Base-by-base conservation (phyloP, 2,113 vertebrate species). In the Ariopsis seemanni region DNA sequence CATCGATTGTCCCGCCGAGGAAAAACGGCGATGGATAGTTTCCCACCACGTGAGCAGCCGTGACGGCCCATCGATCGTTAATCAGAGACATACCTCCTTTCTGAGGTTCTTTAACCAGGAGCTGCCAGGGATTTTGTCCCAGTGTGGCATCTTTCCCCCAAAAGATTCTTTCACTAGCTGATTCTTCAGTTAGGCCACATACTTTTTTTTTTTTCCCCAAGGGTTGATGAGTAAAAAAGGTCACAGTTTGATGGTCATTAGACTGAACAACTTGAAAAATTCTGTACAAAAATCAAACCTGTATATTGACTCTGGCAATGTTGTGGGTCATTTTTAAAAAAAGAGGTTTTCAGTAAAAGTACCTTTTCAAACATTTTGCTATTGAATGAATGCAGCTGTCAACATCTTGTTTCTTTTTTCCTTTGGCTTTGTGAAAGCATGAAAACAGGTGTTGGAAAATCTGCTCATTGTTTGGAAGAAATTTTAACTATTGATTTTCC, bases 81-180 rank as follows among this genome's bases (percentile, higher is more conserved):
- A 99, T 96, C 58, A 99, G 93, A 0, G 96, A 95, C 0, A 97
- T 97, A 0, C 96, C 97, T 0, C 95, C 96, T 55, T 93, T 89
- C 0, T 86, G 91, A 15, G 1, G 0, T 0, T 0, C 89, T 90
- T 1, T 85, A 53, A 94, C 85, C 0, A 95, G 89, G 0, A 96
- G 96, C 67, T 98, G 97, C 98, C 98, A 99, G 0, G 98, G 98
- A 87, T 99, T 96, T 83, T 94, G 95, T 85, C 97, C 96, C 1
- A 50, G 20, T 0, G 2, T 0, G 7, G 98, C 97, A 0, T 0
- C 0, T 0, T 63, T 14, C 12, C 98, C 97, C 1, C 95, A 95
- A 34, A 96, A 58, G 90, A 99, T 96, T 62, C 96, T 94, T 17
- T 65, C 89, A 7, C 30, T 0, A 63, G 8, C 84, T 55, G 88